phyloP scores from a whole-genome alignment of 2,113 vertebrate species.

The Tragelaphus buxtoni region DNA sequence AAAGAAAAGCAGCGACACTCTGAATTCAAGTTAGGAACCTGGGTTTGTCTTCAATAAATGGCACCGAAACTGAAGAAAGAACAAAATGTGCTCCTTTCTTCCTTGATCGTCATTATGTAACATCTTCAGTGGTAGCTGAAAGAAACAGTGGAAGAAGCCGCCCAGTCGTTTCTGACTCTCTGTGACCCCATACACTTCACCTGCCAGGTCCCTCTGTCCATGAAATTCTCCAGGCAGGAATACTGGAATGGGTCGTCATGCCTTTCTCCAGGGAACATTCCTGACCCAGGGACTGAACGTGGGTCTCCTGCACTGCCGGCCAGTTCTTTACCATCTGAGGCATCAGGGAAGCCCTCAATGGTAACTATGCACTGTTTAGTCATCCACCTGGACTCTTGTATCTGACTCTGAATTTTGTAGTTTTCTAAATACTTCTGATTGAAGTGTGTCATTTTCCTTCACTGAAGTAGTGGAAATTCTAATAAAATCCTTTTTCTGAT shows the following conservation, averaged over 20 bases:
- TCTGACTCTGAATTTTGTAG: neutral
- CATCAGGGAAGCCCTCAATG: neutral
- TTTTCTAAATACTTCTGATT: neutral
- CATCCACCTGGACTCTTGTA: neutral
- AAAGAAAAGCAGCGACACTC: neutral
- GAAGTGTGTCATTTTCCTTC: neutral
- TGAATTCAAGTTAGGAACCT: neutral
- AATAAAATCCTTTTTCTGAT: neutral
- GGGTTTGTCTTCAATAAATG: neutral
- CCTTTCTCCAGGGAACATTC: neutral
- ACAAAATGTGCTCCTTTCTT: neutral
- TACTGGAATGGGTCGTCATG: neutral
- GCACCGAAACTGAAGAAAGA: neutral
- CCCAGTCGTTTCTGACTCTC: neutral
- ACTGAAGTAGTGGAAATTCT: neutral
- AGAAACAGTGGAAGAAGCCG: accelerated
- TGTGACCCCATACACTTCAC: neutral
- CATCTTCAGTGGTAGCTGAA: neutral
- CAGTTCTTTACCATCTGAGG: neutral
- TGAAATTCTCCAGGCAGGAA: neutral
- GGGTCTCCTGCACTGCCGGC: neutral
- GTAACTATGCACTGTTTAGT: neutral
- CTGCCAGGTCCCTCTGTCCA: neutral
- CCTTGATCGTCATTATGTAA: neutral
- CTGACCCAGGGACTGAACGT: neutral